These are phyloP conservation scores for Pantelozetes paolii DNA, from an alignment of 2,888 invertebrate genomes.

Conservation along the genomic window DNA sequence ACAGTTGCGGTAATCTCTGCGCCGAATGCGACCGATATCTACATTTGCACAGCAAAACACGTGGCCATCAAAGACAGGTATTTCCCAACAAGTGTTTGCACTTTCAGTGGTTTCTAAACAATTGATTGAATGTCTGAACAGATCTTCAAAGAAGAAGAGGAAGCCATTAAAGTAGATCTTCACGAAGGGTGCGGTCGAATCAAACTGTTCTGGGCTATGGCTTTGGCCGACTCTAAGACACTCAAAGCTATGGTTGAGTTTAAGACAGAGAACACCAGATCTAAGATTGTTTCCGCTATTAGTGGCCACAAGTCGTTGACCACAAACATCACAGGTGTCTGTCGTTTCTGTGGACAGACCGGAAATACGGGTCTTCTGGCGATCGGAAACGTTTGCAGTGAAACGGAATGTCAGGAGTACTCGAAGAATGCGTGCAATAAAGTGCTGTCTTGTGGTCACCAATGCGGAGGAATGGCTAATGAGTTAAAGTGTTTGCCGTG, in stretches of 20 bases:
- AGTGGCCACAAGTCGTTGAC: neutral
- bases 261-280: constrained; percentile 59
- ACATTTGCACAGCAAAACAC: constrained; percentile 81
- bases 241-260: constrained; percentile 77
- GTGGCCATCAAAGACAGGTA: constrained; percentile 77
- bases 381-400: constrained; percentile 87
- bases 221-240: constrained; percentile 86
- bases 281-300: constrained; percentile 12
- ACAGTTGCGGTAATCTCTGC: constrained; percentile 84
- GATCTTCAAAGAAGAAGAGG: constrained; percentile 93
- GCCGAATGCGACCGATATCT: constrained; percentile 92
- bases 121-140: constrained; percentile 50
- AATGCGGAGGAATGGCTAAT: constrained; percentile 85
- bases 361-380: constrained; percentile 76
- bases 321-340: constrained; percentile 61
- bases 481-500: constrained; percentile 83
- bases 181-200: constrained; percentile 92
- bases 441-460: constrained; percentile 78
- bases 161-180: constrained; percentile 91
- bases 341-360: constrained; percentile 84
- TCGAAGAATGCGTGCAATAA: constrained; percentile 76
- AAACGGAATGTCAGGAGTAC: constrained; percentile 86
- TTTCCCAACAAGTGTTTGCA: constrained; percentile 6
- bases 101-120: constrained; percentile 42
- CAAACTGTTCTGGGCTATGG: constrained; percentile 89